phyloP scores from a whole-genome alignment of 2,113 vertebrate species.

The Hemiprocne comata region DNA sequence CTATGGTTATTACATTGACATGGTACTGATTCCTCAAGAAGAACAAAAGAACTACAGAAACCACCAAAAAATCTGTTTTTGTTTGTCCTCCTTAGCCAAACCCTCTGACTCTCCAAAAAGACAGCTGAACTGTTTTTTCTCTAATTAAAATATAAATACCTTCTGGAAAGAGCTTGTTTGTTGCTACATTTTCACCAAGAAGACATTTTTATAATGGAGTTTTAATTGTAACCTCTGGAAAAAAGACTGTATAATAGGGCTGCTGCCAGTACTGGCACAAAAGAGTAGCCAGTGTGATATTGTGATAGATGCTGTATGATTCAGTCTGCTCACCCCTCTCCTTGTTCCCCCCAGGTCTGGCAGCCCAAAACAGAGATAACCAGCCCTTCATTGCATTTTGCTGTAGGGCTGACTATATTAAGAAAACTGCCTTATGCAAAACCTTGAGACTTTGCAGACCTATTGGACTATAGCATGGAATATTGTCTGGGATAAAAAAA shows the following conservation, averaged over 20 bases:
- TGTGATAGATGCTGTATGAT: not conserved
- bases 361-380: not conserved
- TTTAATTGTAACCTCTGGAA: slow-evolving; percentile 48
- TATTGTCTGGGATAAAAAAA: slow-evolving; percentile 34
- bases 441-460: slow-evolving; percentile 57
- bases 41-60: slow-evolving; percentile 63
- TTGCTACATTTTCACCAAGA: slow-evolving; percentile 25
- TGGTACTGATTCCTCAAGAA: slow-evolving; percentile 20
- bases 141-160: slow-evolving; percentile 52
- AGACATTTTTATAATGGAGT: slow-evolving; percentile 11
- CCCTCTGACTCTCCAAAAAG: slow-evolving; percentile 3
- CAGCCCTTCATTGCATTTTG: not conserved
- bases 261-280: not conserved
- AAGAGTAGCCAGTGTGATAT: not conserved
- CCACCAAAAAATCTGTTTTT: slow-evolving; percentile 51
- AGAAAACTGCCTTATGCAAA: slow-evolving; percentile 32
- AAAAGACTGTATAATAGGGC: not conserved
- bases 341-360: not conserved
- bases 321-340: not conserved
- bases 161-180: slow-evolving; percentile 9
- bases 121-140: slow-evolving; percentile 48
- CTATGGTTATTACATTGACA: slow-evolving; percentile 4
- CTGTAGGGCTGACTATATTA: slow-evolving; percentile 16
- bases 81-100: slow-evolving; percentile 47
- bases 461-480: slow-evolving; percentile 63